Conservation (phyloP, 37 sponge, comb jelly and placozoan genomes). For the Beroe forskalii region DNA sequence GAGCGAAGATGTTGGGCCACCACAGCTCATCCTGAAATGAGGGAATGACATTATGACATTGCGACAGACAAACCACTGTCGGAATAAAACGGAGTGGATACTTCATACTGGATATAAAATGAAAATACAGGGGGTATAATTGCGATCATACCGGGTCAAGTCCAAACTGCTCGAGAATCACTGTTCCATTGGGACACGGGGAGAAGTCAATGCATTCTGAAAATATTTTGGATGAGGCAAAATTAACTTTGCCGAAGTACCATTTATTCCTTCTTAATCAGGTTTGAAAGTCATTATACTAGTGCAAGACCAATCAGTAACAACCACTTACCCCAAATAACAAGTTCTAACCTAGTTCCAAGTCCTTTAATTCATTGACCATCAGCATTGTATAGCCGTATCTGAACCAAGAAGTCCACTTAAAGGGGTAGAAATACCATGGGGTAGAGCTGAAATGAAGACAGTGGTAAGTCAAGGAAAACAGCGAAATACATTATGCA, state of each 20-base stretch:
- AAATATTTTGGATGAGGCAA: too few relatives aligned
- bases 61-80: too few relatives aligned
- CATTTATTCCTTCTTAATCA: too few relatives aligned
- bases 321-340: too few relatives aligned
- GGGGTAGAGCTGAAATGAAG: not conserved
- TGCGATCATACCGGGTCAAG: not conserved
- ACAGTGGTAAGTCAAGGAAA: not conserved
- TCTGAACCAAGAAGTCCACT: conserved; percentile 50
- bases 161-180: not conserved
- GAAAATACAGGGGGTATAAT: too few relatives aligned
- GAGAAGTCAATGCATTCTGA: not conserved
- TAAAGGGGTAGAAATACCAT: conserved; percentile 18
- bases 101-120: too few relatives aligned
- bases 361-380: conserved; percentile 42
- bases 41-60: too few relatives aligned
- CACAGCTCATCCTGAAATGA: not conserved
- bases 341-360: not conserved
- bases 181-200: conserved; percentile 5
- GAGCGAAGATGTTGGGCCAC: not conserved
- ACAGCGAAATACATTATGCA: not conserved
- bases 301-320: too few relatives aligned
- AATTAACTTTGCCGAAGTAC: too few relatives aligned
- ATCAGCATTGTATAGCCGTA: conserved; percentile 32
- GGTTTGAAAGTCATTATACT: too few relatives aligned
- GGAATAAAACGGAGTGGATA: too few relatives aligned